phyloP scores from a whole-genome alignment of 2,888 invertebrate species.

The Candidula unifasciata region DNA sequence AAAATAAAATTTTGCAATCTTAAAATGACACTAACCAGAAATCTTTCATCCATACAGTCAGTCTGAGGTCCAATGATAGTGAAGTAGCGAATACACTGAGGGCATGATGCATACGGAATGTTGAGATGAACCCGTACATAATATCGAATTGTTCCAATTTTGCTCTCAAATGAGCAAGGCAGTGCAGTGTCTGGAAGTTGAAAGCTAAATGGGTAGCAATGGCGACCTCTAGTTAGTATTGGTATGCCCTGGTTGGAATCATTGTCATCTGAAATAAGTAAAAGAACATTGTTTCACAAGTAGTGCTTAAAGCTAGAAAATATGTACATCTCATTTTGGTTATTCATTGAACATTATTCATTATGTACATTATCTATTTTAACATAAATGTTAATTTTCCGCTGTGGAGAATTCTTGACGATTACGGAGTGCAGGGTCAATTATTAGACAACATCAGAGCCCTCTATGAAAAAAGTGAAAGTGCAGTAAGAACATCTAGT shows the following conservation, averaged over 20 bases:
- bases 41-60: conserved; percentile 89
- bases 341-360: too few species aligned
- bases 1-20: not conserved
- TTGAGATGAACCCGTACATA: conserved; percentile 83
- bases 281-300: too few species aligned
- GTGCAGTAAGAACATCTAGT: too few species aligned
- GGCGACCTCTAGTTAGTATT: conserved; percentile 85
- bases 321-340: too few species aligned
- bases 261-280: conserved; percentile 68
- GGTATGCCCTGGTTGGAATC: conserved; percentile 76
- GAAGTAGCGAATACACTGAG: conserved; percentile 88
- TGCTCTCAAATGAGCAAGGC: conserved; percentile 88
- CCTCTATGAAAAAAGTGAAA: too few species aligned
- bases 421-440: too few species aligned
- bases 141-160: conserved; percentile 85
- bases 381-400: too few species aligned
- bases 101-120: conserved; percentile 87
- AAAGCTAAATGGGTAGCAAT: conserved; percentile 85
- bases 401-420: too few species aligned
- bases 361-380: too few species aligned
- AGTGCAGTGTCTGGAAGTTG: conserved; percentile 85
- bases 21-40: conserved; percentile 81
- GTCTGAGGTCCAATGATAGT: conserved; percentile 87
- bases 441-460: too few species aligned
- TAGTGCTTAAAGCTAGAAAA: too few species aligned